Evolutionary conservation across 2,113 vertebrate genomes (phyloP), one percentile per base, ranked within the genome.

Genomic region (Melanerpes formicivorus): DNA sequence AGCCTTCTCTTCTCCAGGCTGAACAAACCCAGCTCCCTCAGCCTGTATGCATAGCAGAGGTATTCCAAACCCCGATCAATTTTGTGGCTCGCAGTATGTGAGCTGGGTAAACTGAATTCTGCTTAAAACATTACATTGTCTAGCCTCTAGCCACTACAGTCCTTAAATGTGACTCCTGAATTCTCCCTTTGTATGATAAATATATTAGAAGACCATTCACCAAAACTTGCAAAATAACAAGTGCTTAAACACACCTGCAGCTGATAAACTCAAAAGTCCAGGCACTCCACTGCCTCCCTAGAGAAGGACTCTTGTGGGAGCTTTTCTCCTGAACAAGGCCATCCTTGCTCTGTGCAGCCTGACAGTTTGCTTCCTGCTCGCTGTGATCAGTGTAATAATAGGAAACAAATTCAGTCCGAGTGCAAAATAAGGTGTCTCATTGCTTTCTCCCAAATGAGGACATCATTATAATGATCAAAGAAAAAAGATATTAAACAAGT

Each of bases 141-240:
- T 37, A 10, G 29, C 21, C 18, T n/a, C 32, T 37, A 10, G 29
- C 21, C 18, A 17, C 18, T 46, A 0, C 0, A 30, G 14, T 37
- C 40, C 55, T 94, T 63, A 79, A 67, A 55, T n/a, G 15, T 59
- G 26, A 44, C 52, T 73, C 17, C 34, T 29, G 22, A 32, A 62
- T 67, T 84, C 18, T 88, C 10, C 27, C 27, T 44, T 50, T 66
- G 3, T 55, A 1, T 23, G 14, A 54, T 50, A 66, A n/a, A 46
- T 48, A 42, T 54, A 32, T 32, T 70, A 62, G 23, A 83, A 55
- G n/a, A 34, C 37, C 27, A 25, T 63, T 19, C 48, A 42, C 52
- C 40, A 26, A 60, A 80, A 27, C 8, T 23, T 46, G 16, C 9
- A 44, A 88, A 67, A 42, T 18, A 64, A 18, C 16, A 74, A 60